Evolutionary conservation across 2,113 vertebrate genomes (phyloP).

Genomic region (Electrona antarctica): DNA sequence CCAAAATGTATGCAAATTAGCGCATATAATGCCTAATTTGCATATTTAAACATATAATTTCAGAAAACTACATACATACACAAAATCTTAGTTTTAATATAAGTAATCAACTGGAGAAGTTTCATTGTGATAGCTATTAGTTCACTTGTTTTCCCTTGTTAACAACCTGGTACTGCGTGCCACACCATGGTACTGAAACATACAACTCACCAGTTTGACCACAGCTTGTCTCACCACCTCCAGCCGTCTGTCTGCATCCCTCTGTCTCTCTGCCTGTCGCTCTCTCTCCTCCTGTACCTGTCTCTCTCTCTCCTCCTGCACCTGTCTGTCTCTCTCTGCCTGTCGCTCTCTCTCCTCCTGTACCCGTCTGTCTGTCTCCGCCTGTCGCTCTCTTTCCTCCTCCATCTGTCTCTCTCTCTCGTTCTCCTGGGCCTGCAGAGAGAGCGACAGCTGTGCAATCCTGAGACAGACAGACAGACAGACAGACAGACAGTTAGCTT

Average conservation of each 20-base stretch:
- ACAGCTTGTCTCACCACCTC: slow-evolving; percentile 64
- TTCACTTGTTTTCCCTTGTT: no score
- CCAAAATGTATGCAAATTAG: no score
- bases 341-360: slow-evolving; percentile 64
- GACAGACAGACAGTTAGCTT: neutral
- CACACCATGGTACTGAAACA: neutral
- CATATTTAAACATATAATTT: no score
- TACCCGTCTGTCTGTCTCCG: slow-evolving; percentile 35
- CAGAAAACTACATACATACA: no score
- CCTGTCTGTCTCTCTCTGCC: slow-evolving; percentile 69
- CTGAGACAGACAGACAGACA: slow-evolving; percentile 59
- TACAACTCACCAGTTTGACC: slow-evolving; percentile 62
- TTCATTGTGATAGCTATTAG: no score
- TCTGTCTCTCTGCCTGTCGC: slow-evolving; percentile 35
- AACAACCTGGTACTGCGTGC: no score
- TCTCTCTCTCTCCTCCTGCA: slow-evolving; percentile 65
- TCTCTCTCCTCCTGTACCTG: slow-evolving; percentile 69
- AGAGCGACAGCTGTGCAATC: slow-evolving; percentile 77
- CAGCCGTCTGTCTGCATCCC: slow-evolving; percentile 52
- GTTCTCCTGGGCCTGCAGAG: slow-evolving; percentile 75
- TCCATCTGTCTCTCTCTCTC: slow-evolving; percentile 79
- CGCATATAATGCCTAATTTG: no score
- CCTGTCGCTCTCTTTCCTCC: slow-evolving; percentile 43
- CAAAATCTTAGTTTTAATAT: no score
- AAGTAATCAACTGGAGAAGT: no score